Base-by-base conservation (phyloP, 2,797 vertebrate species). In the Onychomys leucogaster region DNA sequence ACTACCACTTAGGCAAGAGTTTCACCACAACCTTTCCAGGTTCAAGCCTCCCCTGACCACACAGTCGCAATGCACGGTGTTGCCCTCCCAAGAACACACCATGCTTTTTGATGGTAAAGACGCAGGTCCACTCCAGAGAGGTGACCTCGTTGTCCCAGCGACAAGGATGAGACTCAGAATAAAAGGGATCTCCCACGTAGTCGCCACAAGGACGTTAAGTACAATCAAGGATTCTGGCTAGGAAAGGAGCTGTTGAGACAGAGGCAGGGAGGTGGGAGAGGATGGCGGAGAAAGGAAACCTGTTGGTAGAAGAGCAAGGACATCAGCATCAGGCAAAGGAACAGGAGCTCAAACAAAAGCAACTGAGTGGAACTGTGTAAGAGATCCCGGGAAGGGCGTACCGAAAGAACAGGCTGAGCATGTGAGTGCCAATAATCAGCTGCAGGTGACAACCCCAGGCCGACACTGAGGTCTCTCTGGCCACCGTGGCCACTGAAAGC, bases 161-260 rank as follows among this genome's bases (percentile, higher is more conserved):
- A 12, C 52, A 67, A 88, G 5, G 57, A 94, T 43, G 75, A 55
- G 29, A 90, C 25, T 80, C 93, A 90, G 21, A 67, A 88, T 82
- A 52, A 85, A 73, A 57, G 14, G 10, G 57, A 23, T 13, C 65
- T 77, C 63, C 94, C 82, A 77, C 19, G 71, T 84, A 76, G 57
- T 65, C 43, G 92, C 49, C 57, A 77, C 71, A 90, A 69, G 84
- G 43, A 83, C 4, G 69, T 61, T 37, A 87, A 94, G 75, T 16
- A 69, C 0, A 0, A 37, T 63, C 19, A 73, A 59, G 63, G 46
- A 32, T 8, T n/a, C 29, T 16, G 29, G 63, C 83, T 46, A 32
- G 69, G 2, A n/a, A 32, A 25, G 1, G 41, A 69, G 43, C 37
- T 59, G 41, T 5, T 9, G 52, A 81, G 46, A 57, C 2, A 67